Evolutionary conservation across 2,113 vertebrate genomes (phyloP).

Genomic region (Chrysemys picta): DNA sequence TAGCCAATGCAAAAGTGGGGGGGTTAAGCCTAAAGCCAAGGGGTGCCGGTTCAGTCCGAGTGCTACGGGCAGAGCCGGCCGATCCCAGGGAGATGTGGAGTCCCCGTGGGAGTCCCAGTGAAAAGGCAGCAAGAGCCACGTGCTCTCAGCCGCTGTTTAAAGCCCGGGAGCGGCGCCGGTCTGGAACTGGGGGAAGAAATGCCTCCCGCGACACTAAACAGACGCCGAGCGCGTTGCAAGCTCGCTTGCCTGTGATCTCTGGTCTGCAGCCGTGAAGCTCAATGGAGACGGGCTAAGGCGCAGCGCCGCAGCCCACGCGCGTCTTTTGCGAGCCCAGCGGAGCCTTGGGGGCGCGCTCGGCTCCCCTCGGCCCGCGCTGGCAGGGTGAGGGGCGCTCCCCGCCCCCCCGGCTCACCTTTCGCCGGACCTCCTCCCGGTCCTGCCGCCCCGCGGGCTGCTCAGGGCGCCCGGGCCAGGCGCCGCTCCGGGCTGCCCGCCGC

Average conservation of each 20-base stretch:
- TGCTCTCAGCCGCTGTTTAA: too few species aligned
- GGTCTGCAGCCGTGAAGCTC: fast-evolving
- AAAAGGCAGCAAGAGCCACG: too few species aligned
- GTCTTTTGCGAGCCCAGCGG: not conserved
- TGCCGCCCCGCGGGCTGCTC: slow-evolving; percentile 41
- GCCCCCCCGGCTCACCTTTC: not conserved
- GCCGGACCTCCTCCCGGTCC: not conserved
- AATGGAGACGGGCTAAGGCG: not conserved
- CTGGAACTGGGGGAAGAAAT: not conserved
- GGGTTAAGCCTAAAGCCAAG: too few species aligned
- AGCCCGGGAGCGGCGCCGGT: not conserved
- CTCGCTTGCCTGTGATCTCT: too few species aligned
- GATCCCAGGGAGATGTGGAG: not conserved
- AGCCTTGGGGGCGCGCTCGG: not conserved
- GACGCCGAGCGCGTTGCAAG: too few species aligned
- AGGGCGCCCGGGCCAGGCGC: slow-evolving; percentile 83
- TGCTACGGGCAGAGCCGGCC: not conserved
- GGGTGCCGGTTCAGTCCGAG: not conserved
- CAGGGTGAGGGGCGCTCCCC: too few species aligned
- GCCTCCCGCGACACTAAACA: too few species aligned
- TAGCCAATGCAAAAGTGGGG: too few species aligned
- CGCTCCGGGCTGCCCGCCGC: slow-evolving; percentile 82
- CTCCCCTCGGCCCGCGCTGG: too few species aligned
- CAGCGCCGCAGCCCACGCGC: fast-evolving
- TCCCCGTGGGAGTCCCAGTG: not conserved